Base-by-base conservation (phyloP, 2,113 vertebrate species). In the Cyprinodon variegatus region DNA sequence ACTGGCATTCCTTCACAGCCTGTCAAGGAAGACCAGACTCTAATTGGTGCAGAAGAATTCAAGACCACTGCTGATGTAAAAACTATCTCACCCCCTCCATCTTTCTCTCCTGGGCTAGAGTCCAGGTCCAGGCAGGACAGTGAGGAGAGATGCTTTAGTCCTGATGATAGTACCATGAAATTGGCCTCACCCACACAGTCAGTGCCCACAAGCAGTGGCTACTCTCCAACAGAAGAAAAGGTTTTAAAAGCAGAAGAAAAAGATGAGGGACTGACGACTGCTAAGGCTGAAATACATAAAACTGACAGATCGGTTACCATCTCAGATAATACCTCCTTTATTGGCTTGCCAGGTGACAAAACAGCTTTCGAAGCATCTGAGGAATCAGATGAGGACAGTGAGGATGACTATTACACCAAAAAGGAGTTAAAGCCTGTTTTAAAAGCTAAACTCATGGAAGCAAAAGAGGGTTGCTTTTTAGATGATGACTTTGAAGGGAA, bases 161-260 rank as follows among this genome's bases (percentile, higher is more conserved):
- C 96, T 1, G 98, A 99, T 0, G 97, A 99, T 45, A 98, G 97
- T 86, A 99, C 97, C 0, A 94, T 98, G 78, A 99, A 95, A 89
- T 96, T 99, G 94, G 96, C 97, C 10, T 98, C 98, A 64, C 97
- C 97, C 39, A 96, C 96, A 10, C 96, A 95, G 5, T 99, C 97
- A 15, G 96, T 96, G 36, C 96, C 96, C n/a, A 97, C 97, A 0
- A 99, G 97, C 86, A 95, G 96, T 65, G 95, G 96, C 39, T 96
- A 97, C 85, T 98, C 98, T 22, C 98, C 98, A 0, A 94, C 97
- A 13, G 97, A 99, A 65, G 98, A 99, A 38, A 96, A 95, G 72
- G 84, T 90, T 53, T 95, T 96, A 67, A 94, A 83, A 78, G 76
- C 89, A 0, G 92, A 93, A 59, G 87, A 92, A 45, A 92, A 81